Evolutionary conservation across 2,113 vertebrate species (phyloP).

Genomic region (Bagarius yarrelli): DNA sequence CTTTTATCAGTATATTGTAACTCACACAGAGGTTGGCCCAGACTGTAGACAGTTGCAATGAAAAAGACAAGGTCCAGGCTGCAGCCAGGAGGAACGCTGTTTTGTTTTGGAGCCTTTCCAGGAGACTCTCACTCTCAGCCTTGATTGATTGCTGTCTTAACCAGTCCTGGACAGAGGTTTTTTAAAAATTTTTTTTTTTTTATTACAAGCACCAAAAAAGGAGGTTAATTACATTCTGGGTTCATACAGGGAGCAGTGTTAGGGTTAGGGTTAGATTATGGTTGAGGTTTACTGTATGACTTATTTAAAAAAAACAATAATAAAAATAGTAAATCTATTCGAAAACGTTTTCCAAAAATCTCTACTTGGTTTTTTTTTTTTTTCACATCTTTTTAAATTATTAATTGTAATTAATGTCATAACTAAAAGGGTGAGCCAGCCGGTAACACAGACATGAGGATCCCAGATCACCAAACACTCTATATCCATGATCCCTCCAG

Average conservation of each 20-base stretch:
- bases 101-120: slow-evolving; percentile 36
- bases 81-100: slow-evolving; percentile 24
- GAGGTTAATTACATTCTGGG: slow-evolving; percentile 13
- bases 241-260: slow-evolving; percentile 21
- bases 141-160: slow-evolving; percentile 21
- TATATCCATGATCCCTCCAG: no score
- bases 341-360: neutral
- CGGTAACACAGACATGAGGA: no score
- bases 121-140: slow-evolving; percentile 25
- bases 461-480: no score
- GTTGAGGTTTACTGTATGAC: neutral
- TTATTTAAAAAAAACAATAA: neutral
- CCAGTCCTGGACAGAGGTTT: neutral
- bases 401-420: no score
- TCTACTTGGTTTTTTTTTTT: no score
- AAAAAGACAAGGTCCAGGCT: slow-evolving; percentile 41
- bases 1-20: slow-evolving; percentile 34
- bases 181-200: slow-evolving; percentile 13
- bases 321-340: neutral
- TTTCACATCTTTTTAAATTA: no score
- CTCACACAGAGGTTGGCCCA: slow-evolving; percentile 27
- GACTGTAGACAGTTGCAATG: slow-evolving; percentile 10
- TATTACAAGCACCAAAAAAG: slow-evolving; percentile 12
- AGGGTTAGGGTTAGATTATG: neutral
- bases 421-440: no score